Conservation (phyloP, 2,113 vertebrate species). For the Oncorhynchus keta region DNA sequence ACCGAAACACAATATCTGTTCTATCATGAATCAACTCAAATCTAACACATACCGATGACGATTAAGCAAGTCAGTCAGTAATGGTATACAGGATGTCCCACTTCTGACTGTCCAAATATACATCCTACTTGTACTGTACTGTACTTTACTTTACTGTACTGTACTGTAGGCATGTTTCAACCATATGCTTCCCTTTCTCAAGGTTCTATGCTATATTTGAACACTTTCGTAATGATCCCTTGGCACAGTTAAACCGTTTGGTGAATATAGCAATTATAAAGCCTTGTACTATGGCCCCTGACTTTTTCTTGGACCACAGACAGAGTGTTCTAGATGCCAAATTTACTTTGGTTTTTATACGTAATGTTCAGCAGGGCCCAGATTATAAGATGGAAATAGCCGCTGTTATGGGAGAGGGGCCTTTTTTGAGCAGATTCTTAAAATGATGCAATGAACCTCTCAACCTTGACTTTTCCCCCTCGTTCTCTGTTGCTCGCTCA, state of each 20-base stretch:
- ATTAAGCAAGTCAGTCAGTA: no score
- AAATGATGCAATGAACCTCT: constrained; percentile 10
- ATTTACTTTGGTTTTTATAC: constrained; percentile 3
- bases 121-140: not conserved
- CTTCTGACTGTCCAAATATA: not conserved
- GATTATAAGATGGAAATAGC: constrained; percentile 27
- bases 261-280: not conserved
- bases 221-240: not conserved
- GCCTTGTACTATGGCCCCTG: not conserved
- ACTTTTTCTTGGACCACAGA: not conserved
- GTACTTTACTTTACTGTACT: not conserved
- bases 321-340: constrained; percentile 5
- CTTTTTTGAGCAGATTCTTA: constrained; percentile 25
- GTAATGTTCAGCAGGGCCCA: constrained; percentile 2
- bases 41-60: no score
- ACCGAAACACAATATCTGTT: not conserved
- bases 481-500: not conserved
- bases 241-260: not conserved
- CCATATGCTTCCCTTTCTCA: constrained; percentile 1
- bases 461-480: not conserved
- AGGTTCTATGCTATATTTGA: constrained; percentile 6
- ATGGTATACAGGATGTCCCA: no score
- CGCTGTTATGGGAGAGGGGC: constrained; percentile 20
- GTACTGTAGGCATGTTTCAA: not conserved
- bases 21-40: no score